A percentile compares a stretch with the other conserved stretches of the same genome.
phyloP scores from a whole-genome alignment of 2,113 vertebrate genomes.

The Cyphomyrus discorhynchus region DNA sequence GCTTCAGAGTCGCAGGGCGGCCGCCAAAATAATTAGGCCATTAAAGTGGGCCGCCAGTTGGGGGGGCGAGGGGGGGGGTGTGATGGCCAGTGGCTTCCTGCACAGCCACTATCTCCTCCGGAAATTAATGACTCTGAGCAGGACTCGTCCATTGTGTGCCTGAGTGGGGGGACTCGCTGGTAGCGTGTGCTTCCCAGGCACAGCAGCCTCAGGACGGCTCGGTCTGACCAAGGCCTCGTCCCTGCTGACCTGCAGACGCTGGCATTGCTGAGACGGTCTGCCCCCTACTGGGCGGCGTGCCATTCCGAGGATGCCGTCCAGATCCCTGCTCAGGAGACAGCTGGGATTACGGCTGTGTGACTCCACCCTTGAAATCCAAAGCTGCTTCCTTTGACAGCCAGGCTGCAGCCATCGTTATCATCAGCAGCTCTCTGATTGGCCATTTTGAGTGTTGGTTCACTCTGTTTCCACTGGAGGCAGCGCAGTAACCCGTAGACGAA shows the following conservation, averaged over 20 bases:
- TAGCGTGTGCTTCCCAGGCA: background rate
- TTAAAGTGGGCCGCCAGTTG: background rate
- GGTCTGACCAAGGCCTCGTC: background rate
- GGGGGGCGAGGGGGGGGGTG: background rate
- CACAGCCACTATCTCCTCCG: slow-evolving; percentile 29
- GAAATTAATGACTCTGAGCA: slow-evolving; percentile 31
- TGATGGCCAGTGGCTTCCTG: slow-evolving; percentile 17
- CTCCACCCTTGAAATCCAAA: background rate
- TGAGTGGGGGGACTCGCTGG: background rate
- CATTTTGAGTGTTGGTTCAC: background rate
- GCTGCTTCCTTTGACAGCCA: background rate
- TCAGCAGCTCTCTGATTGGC: background rate
- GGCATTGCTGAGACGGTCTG: background rate
- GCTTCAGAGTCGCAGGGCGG: background rate
- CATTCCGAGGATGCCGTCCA: background rate
- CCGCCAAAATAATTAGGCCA: background rate
- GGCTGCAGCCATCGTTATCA: background rate
- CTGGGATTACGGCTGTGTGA: background rate
- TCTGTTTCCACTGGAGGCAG: background rate
- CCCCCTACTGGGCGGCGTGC: background rate
- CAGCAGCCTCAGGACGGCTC: background rate
- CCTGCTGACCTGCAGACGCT: background rate
- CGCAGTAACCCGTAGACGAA: background rate
- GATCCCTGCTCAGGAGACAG: background rate
- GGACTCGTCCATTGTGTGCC: slow-evolving; percentile 18